Conservation (phyloP, 2,888 invertebrate genomes). For the Salticus scenicus region DNA sequence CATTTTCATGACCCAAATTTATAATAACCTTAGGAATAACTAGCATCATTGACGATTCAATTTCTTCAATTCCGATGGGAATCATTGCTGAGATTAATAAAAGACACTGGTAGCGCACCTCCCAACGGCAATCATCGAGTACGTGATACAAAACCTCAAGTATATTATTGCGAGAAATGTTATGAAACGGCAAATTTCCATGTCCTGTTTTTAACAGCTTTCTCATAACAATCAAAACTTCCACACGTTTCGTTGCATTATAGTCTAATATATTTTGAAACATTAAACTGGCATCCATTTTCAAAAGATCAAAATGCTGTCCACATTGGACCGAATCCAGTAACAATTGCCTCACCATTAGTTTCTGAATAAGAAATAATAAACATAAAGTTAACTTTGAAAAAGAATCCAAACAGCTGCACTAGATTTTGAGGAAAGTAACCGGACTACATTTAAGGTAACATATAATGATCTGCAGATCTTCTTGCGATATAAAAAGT, state of each 20-base stretch:
- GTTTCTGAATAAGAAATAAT: slow-evolving; percentile 14
- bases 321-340: slow-evolving; percentile 49
- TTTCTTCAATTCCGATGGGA: slow-evolving; percentile 82
- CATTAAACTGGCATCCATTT: slow-evolving; percentile 64
- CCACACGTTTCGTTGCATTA: slow-evolving; percentile 60
- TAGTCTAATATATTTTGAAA: slow-evolving; percentile 67
- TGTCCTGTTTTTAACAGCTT: slow-evolving; percentile 57
- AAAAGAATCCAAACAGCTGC: not conserved
- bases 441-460: slow-evolving; percentile 37
- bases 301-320: slow-evolving; percentile 33
- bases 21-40: slow-evolving; percentile 83
- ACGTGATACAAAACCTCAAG: slow-evolving; percentile 76
- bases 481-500: no score
- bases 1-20: slow-evolving; percentile 82
- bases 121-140: slow-evolving; percentile 77
- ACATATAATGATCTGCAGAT: no score
- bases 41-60: slow-evolving; percentile 82
- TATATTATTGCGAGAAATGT: slow-evolving; percentile 71
- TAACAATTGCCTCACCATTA: slow-evolving; percentile 54
- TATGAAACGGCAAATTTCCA: slow-evolving; percentile 67
- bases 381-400: not conserved
- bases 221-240: slow-evolving; percentile 64
- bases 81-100: slow-evolving; percentile 86
- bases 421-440: not conserved
- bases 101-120: slow-evolving; percentile 78